These are phyloP conservation scores for Cheilosia impressa DNA, from an alignment of 2,888 invertebrate species.

Conservation along the genomic window DNA sequence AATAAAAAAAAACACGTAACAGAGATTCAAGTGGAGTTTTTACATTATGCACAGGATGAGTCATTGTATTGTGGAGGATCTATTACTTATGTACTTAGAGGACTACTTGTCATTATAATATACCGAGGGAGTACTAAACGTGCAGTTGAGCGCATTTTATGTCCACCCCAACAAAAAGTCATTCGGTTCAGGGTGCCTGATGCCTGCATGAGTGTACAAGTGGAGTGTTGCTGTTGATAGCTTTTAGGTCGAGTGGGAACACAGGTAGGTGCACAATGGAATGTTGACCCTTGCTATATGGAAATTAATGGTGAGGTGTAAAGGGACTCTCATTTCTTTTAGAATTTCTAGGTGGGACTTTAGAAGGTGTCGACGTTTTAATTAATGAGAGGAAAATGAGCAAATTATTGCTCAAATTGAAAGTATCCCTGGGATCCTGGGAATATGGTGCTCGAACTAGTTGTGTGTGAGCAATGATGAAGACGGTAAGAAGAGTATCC, in stretches of 20 bases:
- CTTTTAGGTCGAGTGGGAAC: constrained; percentile 67
- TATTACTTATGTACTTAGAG: constrained; percentile 71
- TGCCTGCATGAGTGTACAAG: background rate
- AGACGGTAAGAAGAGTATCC: no score
- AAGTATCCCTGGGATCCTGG: no score
- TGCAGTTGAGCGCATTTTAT: constrained; percentile 68
- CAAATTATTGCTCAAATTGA: no score
- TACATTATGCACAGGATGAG: constrained; percentile 64
- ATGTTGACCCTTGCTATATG: constrained; percentile 54
- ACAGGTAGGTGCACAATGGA: constrained; percentile 20
- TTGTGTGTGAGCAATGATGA: no score
- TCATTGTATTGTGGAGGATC: constrained; percentile 68
- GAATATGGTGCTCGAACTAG: no score
- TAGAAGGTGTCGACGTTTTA: no score
- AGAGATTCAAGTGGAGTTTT: constrained; percentile 58
- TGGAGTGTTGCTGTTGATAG: background rate
- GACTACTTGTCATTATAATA: constrained; percentile 52
- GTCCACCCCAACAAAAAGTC: constrained; percentile 47
- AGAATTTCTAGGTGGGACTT: no score
- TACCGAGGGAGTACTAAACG: constrained; percentile 56
- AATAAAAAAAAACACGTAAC: constrained; percentile 17
- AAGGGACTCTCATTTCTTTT: no score
- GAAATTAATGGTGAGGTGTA: background rate
- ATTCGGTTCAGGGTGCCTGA: constrained; percentile 8
- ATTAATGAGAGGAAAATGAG: no score